Conservation (phyloP, 2,113 vertebrate species). For the Benitochromis conjunctus region DNA sequence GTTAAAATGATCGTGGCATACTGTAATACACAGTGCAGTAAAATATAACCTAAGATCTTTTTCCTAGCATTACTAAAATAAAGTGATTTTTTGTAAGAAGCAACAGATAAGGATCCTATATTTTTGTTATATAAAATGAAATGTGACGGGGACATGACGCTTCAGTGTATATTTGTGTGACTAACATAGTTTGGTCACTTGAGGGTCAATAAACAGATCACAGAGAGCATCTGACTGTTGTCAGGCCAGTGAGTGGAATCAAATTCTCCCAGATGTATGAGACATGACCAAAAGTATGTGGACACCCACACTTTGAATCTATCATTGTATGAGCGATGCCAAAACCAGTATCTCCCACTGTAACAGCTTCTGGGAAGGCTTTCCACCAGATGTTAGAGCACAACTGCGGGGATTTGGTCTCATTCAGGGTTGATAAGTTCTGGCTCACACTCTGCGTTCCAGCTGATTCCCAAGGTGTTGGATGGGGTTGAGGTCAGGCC, state of each 20-base stretch:
- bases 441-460: neutral
- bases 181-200: neutral
- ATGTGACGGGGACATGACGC: neutral
- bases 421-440: neutral
- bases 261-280: neutral
- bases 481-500: neutral
- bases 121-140: neutral
- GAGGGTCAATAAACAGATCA: neutral
- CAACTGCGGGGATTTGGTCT: neutral
- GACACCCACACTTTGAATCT: neutral
- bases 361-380: neutral
- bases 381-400: neutral
- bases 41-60: neutral
- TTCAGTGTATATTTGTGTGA: neutral
- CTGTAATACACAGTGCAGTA: neutral
- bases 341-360: neutral
- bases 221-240: neutral
- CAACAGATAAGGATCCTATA: neutral
- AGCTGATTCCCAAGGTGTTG: neutral
- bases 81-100: neutral
- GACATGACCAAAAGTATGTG: neutral
- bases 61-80: neutral
- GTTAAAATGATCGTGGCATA: neutral
- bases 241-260: neutral
- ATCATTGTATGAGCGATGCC: neutral